Evolutionary conservation across 2,797 vertebrate genomes (phyloP), one percentile per base, ranked within the genome.

Genomic region (Rhabdomys pumilio): DNA sequence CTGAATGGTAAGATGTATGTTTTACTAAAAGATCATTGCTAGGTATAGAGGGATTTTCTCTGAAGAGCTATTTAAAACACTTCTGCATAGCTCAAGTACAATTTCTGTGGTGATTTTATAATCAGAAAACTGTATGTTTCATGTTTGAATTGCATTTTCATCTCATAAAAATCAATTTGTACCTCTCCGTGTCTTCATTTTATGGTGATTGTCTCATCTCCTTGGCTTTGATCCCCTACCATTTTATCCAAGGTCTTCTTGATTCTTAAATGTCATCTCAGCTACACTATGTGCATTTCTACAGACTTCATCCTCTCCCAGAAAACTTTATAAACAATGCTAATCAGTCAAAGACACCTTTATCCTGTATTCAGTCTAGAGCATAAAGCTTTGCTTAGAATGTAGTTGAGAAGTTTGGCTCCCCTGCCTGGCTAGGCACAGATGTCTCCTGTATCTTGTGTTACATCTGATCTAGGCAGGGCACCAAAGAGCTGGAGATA

Each of bases 21-120:
- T 93, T 90, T 76, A 87, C 65, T 91, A 89, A 86, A 6, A 77
- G 20, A 83, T 87, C 44, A 11, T 79, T 10, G 11, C 14, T 75
- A 87, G 7, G 29, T 77, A 26, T 19, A 20, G 19, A 91, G 2
- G 1, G 29, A 10, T 77, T 84, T 87, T 92, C 4, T 9, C n/a
- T 72, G 17, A 9, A 3, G 31, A 59, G 31, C 11, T 24, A 94
- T 80, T 89, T 90, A 76, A 94, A 88, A 50, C 17, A 67, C 19
- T 75, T 92, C 80, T 87, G 38, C 12, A 63, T 1, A 83, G 29
- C 29, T 91, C 50, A 67, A 26, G 1, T 73, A 5, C 44, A 87
- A 93, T 91, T 41, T 92, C 79, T 67, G 2, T 89, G 57, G 55
- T 65, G 6, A 41, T 50, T 76, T 44, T 55, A 44, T 3, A 6